Conservation (phyloP, 2,113 vertebrate genomes). For the Podilymbus podiceps region DNA sequence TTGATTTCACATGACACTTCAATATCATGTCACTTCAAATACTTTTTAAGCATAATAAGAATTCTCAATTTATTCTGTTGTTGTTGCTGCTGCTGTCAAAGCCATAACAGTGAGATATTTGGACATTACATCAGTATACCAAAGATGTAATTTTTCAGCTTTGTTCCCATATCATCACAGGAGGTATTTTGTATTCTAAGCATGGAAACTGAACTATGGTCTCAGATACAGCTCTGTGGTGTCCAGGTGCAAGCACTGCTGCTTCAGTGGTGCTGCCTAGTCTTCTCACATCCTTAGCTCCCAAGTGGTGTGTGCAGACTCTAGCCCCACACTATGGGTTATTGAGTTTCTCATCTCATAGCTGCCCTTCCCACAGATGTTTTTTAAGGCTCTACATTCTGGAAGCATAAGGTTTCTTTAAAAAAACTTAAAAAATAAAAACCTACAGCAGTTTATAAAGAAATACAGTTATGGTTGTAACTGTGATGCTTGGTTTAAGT, state of each 20-base stretch:
- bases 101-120: background rate
- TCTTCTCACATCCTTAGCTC: background rate
- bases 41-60: background rate
- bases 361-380: background rate
- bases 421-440: background rate
- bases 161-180: background rate
- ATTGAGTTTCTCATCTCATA: background rate
- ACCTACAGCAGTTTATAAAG: background rate
- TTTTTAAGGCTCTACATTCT: background rate
- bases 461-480: conserved; percentile 15
- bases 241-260: background rate
- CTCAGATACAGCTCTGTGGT: background rate
- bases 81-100: background rate
- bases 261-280: too few relatives aligned
- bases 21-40: background rate
- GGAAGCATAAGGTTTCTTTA: background rate
- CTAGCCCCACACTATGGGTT: too few relatives aligned
- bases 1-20: background rate
- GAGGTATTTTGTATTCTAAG: background rate
- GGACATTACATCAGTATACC: background rate
- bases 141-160: background rate
- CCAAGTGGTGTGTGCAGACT: background rate
- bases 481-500: background rate
- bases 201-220: background rate
- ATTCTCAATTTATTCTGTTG: background rate